Base-by-base conservation (phyloP, 2,113 vertebrate species). In the Mystacornis crossleyi region DNA sequence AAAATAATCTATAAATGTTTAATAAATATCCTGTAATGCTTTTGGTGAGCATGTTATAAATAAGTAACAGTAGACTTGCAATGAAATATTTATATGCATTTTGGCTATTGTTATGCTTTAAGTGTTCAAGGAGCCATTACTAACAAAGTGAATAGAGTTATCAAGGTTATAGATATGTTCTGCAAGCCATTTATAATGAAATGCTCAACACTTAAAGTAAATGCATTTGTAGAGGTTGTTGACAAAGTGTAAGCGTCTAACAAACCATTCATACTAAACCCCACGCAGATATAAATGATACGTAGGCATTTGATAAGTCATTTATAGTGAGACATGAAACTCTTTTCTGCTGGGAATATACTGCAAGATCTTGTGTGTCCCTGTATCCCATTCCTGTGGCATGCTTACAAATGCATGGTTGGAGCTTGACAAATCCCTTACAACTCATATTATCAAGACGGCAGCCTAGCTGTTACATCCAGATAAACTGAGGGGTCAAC, bases 1-100 rank as follows among this genome's bases (percentile, higher is more conserved):
- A 98, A 98, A 98, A 98, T 98, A 98, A 98, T 98, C 97, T 96
- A 98, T 98, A 97, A 98, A 98, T 97, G 97, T 98, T 98, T 98
- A 97, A 98, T 98, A 98, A 98, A 98, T 98, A 98, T 92, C 94
- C 95, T 93, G 95, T 96, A 98, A 97, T 97, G 96, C 96, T 98
- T 98, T 97, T 95, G 95, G 97, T 97, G 95, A 95, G 95, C 82
- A 95, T 88, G 92, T 96, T 98, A 97, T 98, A 97, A 98, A 98
- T 98, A 98, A 98, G 89, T 98, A 98, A 98, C 97, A 97, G 96
- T 96, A 96, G 95, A 96, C 95, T 95, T 90, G 77, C 90, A 58
- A 96, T 98, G 97, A 98, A 98, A 98, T 98, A 98, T 98, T 98
- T 97, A 98, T 97, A 92, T 74, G 34, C 38, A 38, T 97, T 90